Base-by-base conservation (phyloP, 2,888 invertebrate species). In the Odiellus spinosus region DNA sequence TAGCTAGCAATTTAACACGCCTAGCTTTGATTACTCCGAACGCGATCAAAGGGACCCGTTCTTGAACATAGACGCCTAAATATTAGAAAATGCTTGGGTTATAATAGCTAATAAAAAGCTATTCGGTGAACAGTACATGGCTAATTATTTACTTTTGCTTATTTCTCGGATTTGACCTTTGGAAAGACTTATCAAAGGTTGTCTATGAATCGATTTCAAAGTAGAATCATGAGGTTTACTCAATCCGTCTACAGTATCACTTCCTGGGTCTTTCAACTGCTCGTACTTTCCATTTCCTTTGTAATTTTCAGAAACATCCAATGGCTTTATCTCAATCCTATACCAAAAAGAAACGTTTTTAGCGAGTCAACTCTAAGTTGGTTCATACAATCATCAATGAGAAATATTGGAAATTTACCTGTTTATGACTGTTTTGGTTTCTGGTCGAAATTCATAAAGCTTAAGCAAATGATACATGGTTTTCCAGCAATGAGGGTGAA, bases 371-470 rank as follows among this genome's bases (percentile, higher is more conserved):
- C 26, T 26, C 8, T 26, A 8, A 6, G 26, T 4, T 26, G 26
- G 26, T n/a, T n/a, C n/a, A n/a, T n/a, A n/a, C n/a, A n/a, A n/a
- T n/a, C n/a, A n/a, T n/a, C n/a, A n/a, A 26, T 8, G 26, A 26
- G 26, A 26, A 26, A 8, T 26, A 26, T 26, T 26, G 8, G 19
- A 2, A 42, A 46, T 52, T 52, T 53, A 73, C 73, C 80, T 72
- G 64, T 83, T 82, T 26, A 80, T 77, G 40, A 91, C 82, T 1
- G 88, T 91, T 67, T 91, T 91, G 0, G 88, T 85, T 62, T 91
- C 91, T 0, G 93, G 90, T 77, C 87, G 84, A 42, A 84, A 86
- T 5, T 90, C 88, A 63, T 95, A 95, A 44, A 93, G 67, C 61
- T 93, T 88, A 46, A 95, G 69, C 51, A 95, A 73, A 64, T 87